Evolutionary conservation across 2,113 vertebrate genomes (phyloP).

Genomic region (Sorex araneus): DNA sequence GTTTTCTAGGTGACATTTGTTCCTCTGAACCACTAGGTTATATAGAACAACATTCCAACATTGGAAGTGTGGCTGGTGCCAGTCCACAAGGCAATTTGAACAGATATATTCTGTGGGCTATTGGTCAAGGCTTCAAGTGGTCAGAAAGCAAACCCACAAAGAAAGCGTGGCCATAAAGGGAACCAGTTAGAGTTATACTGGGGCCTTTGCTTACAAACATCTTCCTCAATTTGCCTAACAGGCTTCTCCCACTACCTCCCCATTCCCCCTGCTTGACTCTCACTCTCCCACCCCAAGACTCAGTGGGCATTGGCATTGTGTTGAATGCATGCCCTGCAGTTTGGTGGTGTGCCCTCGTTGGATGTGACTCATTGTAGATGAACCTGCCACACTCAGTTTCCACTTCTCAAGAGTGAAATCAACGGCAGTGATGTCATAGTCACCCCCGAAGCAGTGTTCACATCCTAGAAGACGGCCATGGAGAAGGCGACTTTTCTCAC

Average conservation of each 20-base stretch:
- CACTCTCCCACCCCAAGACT: background rate
- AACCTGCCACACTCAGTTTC: background rate
- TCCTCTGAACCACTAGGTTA: conserved; percentile 72
- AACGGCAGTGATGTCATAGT: background rate
- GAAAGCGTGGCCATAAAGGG: conserved; percentile 64
- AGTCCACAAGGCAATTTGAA: conserved; percentile 82
- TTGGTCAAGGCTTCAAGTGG: conserved; percentile 76
- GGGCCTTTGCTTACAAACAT: background rate
- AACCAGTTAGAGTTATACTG: background rate
- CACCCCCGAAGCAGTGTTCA: background rate
- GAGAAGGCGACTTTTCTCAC: background rate
- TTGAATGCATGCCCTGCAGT: background rate
- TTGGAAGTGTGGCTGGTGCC: conserved; percentile 74
- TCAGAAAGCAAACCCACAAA: conserved; percentile 67
- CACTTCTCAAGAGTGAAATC: background rate
- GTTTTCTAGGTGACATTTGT: conserved; percentile 75
- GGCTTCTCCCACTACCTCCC: background rate
- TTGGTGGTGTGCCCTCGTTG: background rate
- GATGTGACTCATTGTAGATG: background rate
- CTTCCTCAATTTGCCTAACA: background rate
- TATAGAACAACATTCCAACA: conserved; percentile 78
- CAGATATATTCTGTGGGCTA: conserved; percentile 77
- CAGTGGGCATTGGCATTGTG: background rate
- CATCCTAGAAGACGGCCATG: background rate
- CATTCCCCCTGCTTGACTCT: background rate